These are phyloP conservation scores for Acleris sparsana DNA, from an alignment of 2,888 invertebrate species.

Conservation along the genomic window DNA sequence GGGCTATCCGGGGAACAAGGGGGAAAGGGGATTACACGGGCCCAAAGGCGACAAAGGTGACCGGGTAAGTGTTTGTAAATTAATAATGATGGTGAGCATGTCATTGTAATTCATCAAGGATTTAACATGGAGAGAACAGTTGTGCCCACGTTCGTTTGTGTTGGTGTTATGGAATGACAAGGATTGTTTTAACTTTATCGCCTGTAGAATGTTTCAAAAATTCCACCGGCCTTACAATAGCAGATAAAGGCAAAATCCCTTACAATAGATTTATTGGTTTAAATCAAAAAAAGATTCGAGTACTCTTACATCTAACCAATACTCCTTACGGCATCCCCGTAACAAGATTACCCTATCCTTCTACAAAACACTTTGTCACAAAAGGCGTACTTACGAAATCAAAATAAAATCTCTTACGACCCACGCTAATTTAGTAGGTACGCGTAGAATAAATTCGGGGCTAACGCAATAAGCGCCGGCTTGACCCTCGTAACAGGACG, in stretches of 20 bases:
- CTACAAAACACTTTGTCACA: slow-evolving; percentile 32
- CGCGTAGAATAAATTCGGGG: slow-evolving; percentile 68
- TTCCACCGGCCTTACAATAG: no score
- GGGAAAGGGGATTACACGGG: slow-evolving; percentile 84
- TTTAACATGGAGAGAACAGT: slow-evolving; percentile 1
- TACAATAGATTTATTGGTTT: neutral
- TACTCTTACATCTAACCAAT: neutral
- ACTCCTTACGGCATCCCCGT: slow-evolving; percentile 4
- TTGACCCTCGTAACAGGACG: slow-evolving; percentile 74
- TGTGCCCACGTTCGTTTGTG: neutral
- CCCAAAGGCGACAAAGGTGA: slow-evolving; percentile 89
- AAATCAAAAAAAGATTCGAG: slow-evolving; percentile 5
- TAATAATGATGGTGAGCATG: slow-evolving; percentile 13
- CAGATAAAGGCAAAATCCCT: no score
- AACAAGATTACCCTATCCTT: slow-evolving; percentile 21
- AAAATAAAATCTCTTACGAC: slow-evolving; percentile 56
- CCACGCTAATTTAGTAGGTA: slow-evolving; percentile 62
- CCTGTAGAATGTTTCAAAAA: no score
- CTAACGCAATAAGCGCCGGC: slow-evolving; percentile 71
- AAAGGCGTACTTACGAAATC: slow-evolving; percentile 52
- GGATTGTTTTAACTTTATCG: no score
- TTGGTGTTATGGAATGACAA: neutral
- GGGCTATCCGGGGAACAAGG: slow-evolving; percentile 84
- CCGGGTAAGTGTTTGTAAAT: slow-evolving; percentile 82
- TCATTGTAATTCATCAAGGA: slow-evolving; percentile 27